Conservation (phyloP, 2,888 invertebrate genomes). For the Eutolmus rufibarbis region DNA sequence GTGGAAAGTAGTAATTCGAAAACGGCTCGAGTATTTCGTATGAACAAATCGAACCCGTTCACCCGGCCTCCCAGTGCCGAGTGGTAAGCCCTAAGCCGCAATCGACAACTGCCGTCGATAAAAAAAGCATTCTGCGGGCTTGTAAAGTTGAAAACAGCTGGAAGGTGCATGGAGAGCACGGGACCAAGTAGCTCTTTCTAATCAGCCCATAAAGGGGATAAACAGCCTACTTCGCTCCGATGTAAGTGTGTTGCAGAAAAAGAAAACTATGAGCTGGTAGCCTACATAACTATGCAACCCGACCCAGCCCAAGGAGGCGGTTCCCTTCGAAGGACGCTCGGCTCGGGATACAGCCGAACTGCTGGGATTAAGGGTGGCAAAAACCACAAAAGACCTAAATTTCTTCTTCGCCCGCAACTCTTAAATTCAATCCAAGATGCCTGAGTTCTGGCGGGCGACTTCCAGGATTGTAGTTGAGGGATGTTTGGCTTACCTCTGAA, state of each 20-base stretch:
- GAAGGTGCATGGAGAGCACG: not conserved
- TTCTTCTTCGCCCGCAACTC: not conserved
- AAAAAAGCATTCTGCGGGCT: not conserved
- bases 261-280: not conserved
- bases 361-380: not conserved
- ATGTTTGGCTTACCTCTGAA: not conserved
- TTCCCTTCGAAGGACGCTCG: not conserved
- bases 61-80: not conserved
- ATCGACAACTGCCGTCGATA: not conserved
- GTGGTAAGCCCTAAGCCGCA: not conserved
- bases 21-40: not conserved
- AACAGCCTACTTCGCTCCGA: not conserved
- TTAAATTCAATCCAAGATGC: not conserved
- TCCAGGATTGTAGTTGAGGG: not conserved
- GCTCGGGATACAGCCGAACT: not conserved
- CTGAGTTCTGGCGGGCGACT: not conserved
- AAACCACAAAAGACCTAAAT: not conserved
- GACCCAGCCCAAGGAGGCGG: not conserved
- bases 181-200: not conserved
- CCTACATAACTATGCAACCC: not conserved
- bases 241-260: not conserved
- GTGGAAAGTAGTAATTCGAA: slow-evolving; percentile 18
- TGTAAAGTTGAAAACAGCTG: not conserved
- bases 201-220: not conserved
- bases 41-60: not conserved